phyloP scores from a whole-genome alignment of 1,140 invertebrate species.

The Lordiphosa mommai region DNA sequence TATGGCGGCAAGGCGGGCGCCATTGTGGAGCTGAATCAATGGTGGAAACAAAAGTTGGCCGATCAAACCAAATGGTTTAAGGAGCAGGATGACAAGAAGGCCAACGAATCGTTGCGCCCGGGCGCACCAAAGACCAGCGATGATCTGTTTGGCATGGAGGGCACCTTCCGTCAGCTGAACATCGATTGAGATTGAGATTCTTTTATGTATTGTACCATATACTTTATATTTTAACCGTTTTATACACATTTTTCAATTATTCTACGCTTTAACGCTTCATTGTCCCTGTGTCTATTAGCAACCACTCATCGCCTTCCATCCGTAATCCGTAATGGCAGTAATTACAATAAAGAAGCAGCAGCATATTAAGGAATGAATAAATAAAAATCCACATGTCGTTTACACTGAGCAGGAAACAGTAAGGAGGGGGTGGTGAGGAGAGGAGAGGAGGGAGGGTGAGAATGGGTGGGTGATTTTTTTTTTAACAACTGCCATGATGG shows the following conservation, averaged over 20 bases:
- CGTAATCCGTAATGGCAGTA: slow-evolving; percentile 35
- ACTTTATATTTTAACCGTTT: background rate
- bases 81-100: slow-evolving; percentile 85
- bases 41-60: slow-evolving; percentile 87
- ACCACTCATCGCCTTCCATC: slow-evolving; percentile 1
- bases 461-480: slow-evolving; percentile 23
- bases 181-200: slow-evolving; percentile 84
- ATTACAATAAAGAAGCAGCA: slow-evolving; percentile 58
- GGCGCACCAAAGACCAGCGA: slow-evolving; percentile 89
- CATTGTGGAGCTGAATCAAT: slow-evolving; percentile 85
- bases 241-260: slow-evolving; percentile 3
- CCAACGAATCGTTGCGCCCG: slow-evolving; percentile 87
- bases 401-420: background rate
- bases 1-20: slow-evolving; percentile 88
- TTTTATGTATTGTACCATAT: background rate
- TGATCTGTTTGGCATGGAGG: slow-evolving; percentile 90
- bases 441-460: background rate
- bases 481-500: slow-evolving; percentile 29
- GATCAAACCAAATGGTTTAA: slow-evolving; percentile 89
- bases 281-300: slow-evolving; percentile 37
- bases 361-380: slow-evolving; percentile 63
- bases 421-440: background rate
- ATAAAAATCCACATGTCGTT: slow-evolving; percentile 15
- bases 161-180: slow-evolving; percentile 88
- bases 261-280: slow-evolving; percentile 62